Percentiles rank a stretch among this genome's conserved stretches.
Conservation (phyloP, 2,888 invertebrate species). For the Eupithecia dodoneata region DNA sequence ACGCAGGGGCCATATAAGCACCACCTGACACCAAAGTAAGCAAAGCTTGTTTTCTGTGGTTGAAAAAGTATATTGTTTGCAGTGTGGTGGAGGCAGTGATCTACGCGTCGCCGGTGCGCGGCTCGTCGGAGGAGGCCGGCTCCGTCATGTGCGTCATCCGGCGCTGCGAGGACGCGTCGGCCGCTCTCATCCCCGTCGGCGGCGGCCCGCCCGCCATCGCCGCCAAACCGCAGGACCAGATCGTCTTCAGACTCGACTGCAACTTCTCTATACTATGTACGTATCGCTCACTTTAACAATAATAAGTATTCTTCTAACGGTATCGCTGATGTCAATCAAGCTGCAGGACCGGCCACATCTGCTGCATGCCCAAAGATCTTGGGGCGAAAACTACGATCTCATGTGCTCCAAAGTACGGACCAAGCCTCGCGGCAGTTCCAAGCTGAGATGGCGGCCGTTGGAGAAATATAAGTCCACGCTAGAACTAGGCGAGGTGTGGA, state of each 20-base stretch:
- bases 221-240: conserved; percentile 92
- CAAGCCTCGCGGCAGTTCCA: background rate
- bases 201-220: conserved; percentile 82
- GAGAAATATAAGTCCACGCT: background rate
- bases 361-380: background rate
- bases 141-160: conserved; percentile 86
- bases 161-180: conserved; percentile 86
- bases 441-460: background rate
- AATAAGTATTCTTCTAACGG: background rate
- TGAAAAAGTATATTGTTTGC: conserved; percentile 25
- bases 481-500: background rate
- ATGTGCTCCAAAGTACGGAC: background rate
- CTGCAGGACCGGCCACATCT: background rate
- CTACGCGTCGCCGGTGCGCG: conserved; percentile 87
- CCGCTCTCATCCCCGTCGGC: conserved; percentile 78
- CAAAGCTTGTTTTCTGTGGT: background rate
- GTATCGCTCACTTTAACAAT: conserved; percentile 37
- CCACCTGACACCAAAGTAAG: background rate
- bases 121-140: conserved; percentile 84
- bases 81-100: conserved; percentile 88
- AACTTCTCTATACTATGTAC: conserved; percentile 91
- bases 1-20: background rate
- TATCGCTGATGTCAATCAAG: background rate
- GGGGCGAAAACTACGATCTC: background rate
- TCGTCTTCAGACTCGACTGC: conserved; percentile 95